phyloP scores from a whole-genome alignment of 2,113 vertebrate genomes.

The Elephas maximus region DNA sequence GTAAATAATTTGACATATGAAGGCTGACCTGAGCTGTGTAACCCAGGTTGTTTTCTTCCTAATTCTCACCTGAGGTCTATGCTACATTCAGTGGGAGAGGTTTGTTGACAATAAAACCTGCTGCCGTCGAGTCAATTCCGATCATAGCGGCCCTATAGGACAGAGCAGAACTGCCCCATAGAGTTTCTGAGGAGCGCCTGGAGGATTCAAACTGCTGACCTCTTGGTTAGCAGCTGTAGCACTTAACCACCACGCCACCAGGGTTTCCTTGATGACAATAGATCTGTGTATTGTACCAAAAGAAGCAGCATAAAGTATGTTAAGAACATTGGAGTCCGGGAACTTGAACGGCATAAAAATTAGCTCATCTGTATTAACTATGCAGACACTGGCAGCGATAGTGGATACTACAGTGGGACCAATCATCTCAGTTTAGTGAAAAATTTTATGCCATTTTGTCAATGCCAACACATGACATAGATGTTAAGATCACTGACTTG shows the following conservation, averaged over 20 bases:
- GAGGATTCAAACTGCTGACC: too few species aligned
- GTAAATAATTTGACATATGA: background rate
- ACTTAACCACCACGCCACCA: too few species aligned
- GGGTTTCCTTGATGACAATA: background rate
- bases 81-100: background rate
- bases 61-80: background rate
- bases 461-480: background rate
- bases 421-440: background rate
- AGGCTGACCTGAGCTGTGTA: background rate
- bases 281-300: background rate
- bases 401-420: background rate
- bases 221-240: too few species aligned
- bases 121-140: too few species aligned
- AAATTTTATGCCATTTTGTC: fast-evolving
- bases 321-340: background rate
- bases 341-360: background rate
- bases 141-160: too few species aligned
- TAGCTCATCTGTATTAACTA: background rate
- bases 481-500: background rate
- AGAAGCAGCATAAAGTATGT: background rate
- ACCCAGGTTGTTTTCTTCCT: background rate
- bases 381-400: background rate
- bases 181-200: too few species aligned
- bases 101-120: too few species aligned
- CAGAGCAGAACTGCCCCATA: too few species aligned